Conservation (phyloP, 2,113 vertebrate genomes). For the Platichthys stellatus region DNA sequence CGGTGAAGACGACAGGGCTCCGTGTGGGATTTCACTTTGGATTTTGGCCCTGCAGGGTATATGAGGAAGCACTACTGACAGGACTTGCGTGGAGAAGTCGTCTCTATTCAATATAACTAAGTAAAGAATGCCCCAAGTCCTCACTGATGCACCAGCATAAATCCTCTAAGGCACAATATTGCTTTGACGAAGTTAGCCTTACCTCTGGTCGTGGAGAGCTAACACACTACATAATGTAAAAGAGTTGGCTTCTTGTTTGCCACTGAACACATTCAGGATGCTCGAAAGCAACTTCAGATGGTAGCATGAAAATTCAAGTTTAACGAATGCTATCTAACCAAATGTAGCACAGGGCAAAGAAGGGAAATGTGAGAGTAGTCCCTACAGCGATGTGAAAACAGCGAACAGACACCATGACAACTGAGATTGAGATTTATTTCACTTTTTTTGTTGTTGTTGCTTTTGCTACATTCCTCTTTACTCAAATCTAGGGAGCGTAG, state of each 20-base stretch:
- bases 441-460: conserved; percentile 56
- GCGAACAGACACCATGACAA: conserved; percentile 61
- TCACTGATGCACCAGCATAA: conserved; percentile 64
- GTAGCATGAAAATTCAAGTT: conserved; percentile 3
- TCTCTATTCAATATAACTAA: conserved; percentile 75
- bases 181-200: conserved; percentile 40
- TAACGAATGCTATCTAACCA: background rate
- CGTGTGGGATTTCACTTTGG: conserved; percentile 81
- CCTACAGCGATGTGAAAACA: conserved; percentile 48
- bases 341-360: conserved; percentile 1
- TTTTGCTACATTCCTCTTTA: conserved; percentile 77
- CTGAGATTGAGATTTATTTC: conserved; percentile 76
- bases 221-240: conserved; percentile 23
- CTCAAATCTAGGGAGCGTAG: conserved; percentile 76
- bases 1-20: conserved; percentile 78
- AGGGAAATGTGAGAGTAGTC: conserved; percentile 14
- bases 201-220: conserved; percentile 36
- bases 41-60: conserved; percentile 75
- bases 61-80: conserved; percentile 80
- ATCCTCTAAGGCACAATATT: conserved; percentile 64
- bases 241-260: background rate
- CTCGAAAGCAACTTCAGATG: background rate
- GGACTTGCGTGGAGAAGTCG: conserved; percentile 76
- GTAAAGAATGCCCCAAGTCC: conserved; percentile 68
- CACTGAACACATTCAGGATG: conserved; percentile 2